Base-by-base conservation (phyloP, 2,797 vertebrate species). In the Brachyalestes nurse region DNA sequence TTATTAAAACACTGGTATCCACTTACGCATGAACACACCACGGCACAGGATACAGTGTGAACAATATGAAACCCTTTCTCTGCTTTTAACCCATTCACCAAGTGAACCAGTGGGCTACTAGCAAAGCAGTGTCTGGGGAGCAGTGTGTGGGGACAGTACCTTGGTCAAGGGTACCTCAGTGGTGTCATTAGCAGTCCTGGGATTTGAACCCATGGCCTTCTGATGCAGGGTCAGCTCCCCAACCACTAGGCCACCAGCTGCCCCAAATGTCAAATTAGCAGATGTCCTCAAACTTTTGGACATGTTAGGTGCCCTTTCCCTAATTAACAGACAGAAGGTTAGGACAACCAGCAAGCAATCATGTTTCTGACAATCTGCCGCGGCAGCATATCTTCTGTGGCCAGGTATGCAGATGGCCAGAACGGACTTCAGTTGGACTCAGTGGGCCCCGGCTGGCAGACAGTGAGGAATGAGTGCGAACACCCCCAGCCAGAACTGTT, bases 361-460 rank as follows among this genome's bases (percentile, higher is more conserved):
- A 80, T n/a, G 72, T 66, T 74, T 74, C 61, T 49, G 71, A 74
- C 62, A 60, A 25, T 42, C n/a, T 25, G 17, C 55, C 72, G 58
- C 19, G n/a, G 45, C n/a, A 6, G 72, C 34, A 25, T 47, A 67
- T 81, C 42, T 77, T 45, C 21, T 49, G 69, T 16, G 66, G 70
- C 60, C 78, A 81, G 71, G 62, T 69, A 84, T 71, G 78, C 84
- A 82, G 79, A 77, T 78, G 61, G 64, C 80, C 40, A 34, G 42
- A 79, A 64, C 77, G 76, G 55, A 74, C 79, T 82, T 75, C 73
- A 47, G 74, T 84, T 80, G 75, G 69, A 78, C 82, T 66, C 57
- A 16, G 55, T 55, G 6, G n/a, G 45, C 45, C 47, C 16, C 17
- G 7, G 23, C 19, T 47, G 69, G 69, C 58, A 72, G 58, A 55